A percentile compares a stretch with the other conserved stretches of the same genome.
These are phyloP conservation scores for Brachionichthys hirsutus DNA, from an alignment of 2,113 vertebrate species.

Conservation along the genomic window DNA sequence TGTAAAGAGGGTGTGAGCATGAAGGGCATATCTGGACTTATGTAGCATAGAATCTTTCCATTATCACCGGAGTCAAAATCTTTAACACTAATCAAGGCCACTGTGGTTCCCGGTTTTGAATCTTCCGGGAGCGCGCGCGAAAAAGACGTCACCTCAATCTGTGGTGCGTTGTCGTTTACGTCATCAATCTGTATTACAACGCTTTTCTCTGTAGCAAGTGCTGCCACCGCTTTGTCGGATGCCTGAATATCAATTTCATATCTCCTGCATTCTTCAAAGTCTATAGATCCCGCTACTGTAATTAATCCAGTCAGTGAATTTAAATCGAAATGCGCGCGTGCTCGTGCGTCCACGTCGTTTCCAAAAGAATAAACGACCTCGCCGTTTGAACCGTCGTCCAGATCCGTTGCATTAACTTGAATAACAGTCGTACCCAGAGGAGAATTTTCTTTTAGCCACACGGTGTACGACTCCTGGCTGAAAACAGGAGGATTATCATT, in stretches of 20 bases:
- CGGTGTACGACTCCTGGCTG: slow-evolving; percentile 40
- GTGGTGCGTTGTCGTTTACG: slow-evolving; percentile 49
- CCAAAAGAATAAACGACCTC: slow-evolving; percentile 66
- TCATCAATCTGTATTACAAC: slow-evolving; percentile 42
- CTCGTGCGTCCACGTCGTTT: slow-evolving; percentile 30
- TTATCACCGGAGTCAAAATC: slow-evolving; percentile 54
- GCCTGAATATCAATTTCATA: slow-evolving; percentile 73
- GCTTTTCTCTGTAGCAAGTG: slow-evolving; percentile 41
- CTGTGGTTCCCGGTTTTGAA: slow-evolving; percentile 49
- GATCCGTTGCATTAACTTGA: slow-evolving; percentile 73
- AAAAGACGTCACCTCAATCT: slow-evolving; percentile 56
- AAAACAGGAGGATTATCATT: slow-evolving; percentile 76
- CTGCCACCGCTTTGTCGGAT: slow-evolving; percentile 46
- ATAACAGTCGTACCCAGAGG: slow-evolving; percentile 51
- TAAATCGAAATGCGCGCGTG: slow-evolving; percentile 49
- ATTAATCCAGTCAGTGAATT: slow-evolving; percentile 58
- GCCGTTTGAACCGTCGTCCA: slow-evolving; percentile 69
- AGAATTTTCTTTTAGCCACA: slow-evolving; percentile 36
- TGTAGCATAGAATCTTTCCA: slow-evolving; percentile 56
- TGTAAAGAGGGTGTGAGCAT: slow-evolving; percentile 43
- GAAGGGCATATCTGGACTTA: slow-evolving; percentile 37
- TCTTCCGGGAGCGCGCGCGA: slow-evolving; percentile 45
- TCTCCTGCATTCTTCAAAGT: slow-evolving; percentile 60
- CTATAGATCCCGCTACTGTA: slow-evolving; percentile 47
- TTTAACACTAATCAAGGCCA: slow-evolving; percentile 49